These are phyloP conservation scores for Copsychus sechellarum DNA, from an alignment of 2,113 vertebrate genomes.

Conservation along the genomic window DNA sequence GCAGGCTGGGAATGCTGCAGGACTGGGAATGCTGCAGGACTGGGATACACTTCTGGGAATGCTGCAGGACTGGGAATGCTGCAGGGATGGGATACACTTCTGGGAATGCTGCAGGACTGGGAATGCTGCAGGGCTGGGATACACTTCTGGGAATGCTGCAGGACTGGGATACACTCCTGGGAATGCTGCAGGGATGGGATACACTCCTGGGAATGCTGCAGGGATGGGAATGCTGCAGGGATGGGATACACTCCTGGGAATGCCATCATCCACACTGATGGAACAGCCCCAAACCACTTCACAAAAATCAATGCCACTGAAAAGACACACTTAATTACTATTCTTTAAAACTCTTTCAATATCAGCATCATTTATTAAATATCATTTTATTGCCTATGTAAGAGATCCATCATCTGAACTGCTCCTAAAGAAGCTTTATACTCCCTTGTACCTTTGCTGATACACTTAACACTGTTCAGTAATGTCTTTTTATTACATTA, in stretches of 20 bases:
- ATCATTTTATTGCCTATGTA: not conserved
- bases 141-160: not conserved
- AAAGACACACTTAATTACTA: not conserved
- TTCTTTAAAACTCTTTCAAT: not conserved
- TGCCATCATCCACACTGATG: not conserved
- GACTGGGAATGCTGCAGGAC: not conserved
- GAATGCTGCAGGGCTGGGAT: no score
- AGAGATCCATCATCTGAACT: not conserved
- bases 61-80: not conserved
- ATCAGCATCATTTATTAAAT: not conserved
- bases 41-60: not conserved
- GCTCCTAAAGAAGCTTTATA: not conserved
- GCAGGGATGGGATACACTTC: not conserved
- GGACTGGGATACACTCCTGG: no score
- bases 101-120: not conserved
- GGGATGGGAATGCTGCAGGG: not conserved
- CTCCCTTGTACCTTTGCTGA: not conserved
- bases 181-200: no score
- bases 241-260: not conserved
- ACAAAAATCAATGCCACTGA: conserved; percentile 28
- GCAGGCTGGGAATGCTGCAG: not conserved
- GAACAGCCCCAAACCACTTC: not conserved
- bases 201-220: not conserved
- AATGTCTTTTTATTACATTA: not conserved
- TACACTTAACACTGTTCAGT: no score